Base-by-base conservation (phyloP, 1,140 invertebrate genomes). In the Heliconius hewitsoni region DNA sequence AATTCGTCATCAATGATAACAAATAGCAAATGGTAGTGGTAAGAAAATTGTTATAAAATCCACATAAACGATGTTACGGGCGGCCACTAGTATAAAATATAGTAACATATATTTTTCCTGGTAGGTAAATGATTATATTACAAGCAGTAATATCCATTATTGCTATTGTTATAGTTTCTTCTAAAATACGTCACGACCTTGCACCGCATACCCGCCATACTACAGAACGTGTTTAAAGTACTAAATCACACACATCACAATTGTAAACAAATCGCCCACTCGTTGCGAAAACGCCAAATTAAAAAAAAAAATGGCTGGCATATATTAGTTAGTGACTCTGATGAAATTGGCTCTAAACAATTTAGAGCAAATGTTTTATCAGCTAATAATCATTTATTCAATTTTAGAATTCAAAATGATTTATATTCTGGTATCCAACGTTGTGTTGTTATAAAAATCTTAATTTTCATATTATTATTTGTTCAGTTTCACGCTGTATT, bases 201-300 rank as follows among this genome's bases (percentile, higher is more conserved):
- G 89, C 80, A 71, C 78, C 60, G 73, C 73, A 75, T 75, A 83
- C 78, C 78, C 76, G 73, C 83, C 81, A 76, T 84, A 83, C 84
- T 84, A 85, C 83, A 80, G 80, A 83, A 83, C 81, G 84, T 85
- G 86, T 84, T 84, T 83, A 76, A 82, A 81, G 82, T 83, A 82
- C 84, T 89, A 88, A 91, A 91, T 89, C 87, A 90, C 84, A 90
- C 83, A 81, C 83, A 83, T 84, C 82, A 84, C 84, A 78, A 81
- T 78, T 87, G 85, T 91, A 91, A 91, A 91, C 88, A 90, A 79
- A 83, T 84, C 86, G 84, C 90, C 87, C 87, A 89, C 89, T 79
- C 86, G 80, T 82, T 82, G 86, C 83, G 83, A 89, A 90, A 90
- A 91, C 74, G 78, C 50, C 52, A 81, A 82, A 79, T 66, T 83